phyloP scores from a whole-genome alignment of 30 jellyfish, hydroid and myxozoan species.

The Aurelia coerulea region DNA sequence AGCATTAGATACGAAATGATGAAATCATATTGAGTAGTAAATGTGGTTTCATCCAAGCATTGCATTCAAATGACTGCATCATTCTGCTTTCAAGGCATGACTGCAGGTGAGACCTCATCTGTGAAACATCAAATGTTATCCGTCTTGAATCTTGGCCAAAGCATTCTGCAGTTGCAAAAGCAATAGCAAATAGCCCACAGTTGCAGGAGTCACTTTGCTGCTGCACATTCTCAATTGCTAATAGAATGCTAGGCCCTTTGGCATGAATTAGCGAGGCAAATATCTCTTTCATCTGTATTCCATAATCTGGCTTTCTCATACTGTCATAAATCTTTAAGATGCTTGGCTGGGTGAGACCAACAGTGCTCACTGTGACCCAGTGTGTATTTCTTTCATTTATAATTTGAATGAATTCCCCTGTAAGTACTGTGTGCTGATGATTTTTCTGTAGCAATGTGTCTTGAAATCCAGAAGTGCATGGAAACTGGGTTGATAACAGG shows the following conservation, averaged over 20 bases:
- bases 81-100: background rate
- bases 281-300: background rate
- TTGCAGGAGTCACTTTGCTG: background rate
- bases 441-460: background rate
- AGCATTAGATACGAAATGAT: no score
- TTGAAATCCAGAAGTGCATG: background rate
- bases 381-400: background rate
- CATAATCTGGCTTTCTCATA: background rate
- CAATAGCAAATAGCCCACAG: background rate
- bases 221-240: background rate
- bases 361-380: background rate
- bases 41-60: no score
- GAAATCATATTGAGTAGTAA: no score
- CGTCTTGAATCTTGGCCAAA: slow-evolving; percentile 47
- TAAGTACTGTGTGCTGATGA: background rate
- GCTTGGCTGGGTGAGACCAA: background rate
- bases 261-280: background rate
- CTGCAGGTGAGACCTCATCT: slow-evolving; percentile 14
- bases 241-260: background rate
- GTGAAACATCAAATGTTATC: slow-evolving; percentile 12
- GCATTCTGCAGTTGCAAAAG: slow-evolving; percentile 23
- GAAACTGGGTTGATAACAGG: background rate
- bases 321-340: background rate
- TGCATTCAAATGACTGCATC: background rate
- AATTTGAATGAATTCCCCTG: background rate